A percentile compares a stretch with the other conserved stretches of the same genome.
Evolutionary conservation across 1,140 invertebrate genomes (phyloP).

Genomic region (Platyscapa corneri): DNA sequence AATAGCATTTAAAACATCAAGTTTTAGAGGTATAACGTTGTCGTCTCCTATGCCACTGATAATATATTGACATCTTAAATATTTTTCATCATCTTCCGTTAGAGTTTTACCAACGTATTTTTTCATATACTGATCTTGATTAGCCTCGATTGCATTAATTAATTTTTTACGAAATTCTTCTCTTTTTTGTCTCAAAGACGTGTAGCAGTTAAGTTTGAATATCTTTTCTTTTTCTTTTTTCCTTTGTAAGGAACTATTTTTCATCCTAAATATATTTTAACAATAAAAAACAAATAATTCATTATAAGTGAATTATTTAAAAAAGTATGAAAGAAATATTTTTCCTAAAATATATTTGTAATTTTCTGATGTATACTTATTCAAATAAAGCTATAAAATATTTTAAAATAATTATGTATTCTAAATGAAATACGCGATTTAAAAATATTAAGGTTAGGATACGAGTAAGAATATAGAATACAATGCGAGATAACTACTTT

Average conservation of each 20-base stretch:
- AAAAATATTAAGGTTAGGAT: neutral
- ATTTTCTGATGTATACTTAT: neutral
- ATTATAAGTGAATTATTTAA: neutral
- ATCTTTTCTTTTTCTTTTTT: slow-evolving; percentile 47
- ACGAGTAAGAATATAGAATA: neutral
- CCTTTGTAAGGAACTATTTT: neutral
- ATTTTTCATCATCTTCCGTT: slow-evolving; percentile 79
- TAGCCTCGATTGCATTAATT: slow-evolving; percentile 62
- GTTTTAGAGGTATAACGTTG: slow-evolving; percentile 85
- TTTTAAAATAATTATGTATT: neutral
- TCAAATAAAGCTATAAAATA: neutral
- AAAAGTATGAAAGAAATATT: neutral
- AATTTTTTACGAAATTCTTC: slow-evolving; percentile 87
- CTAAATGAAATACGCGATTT: neutral
- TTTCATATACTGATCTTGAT: slow-evolving; percentile 67
- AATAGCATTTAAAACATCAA: slow-evolving; percentile 75
- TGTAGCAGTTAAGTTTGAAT: slow-evolving; percentile 77
- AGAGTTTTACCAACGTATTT: slow-evolving; percentile 63
- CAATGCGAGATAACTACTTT: neutral
- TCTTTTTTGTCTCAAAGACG: slow-evolving; percentile 81
- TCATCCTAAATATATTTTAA: neutral
- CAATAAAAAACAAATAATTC: neutral
- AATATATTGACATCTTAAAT: slow-evolving; percentile 91
- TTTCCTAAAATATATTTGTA: neutral
- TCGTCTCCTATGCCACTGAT: slow-evolving; percentile 90